Evolutionary conservation across 2,113 vertebrate species (phyloP), one percentile per base, ranked within the genome.

Genomic region (Peromyscus polionotus): DNA sequence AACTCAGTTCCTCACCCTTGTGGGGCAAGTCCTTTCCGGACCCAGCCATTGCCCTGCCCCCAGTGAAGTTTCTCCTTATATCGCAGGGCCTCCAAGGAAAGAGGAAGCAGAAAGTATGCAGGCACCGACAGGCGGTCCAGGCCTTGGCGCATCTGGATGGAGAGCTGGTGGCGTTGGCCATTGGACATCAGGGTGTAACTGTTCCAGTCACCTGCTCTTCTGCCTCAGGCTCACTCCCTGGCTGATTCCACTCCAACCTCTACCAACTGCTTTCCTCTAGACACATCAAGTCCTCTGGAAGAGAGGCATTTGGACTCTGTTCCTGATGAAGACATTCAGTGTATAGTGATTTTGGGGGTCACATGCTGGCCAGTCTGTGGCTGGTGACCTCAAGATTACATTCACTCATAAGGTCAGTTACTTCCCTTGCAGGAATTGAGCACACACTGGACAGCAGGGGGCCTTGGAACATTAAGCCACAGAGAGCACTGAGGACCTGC

Each of bases 41-140:
- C 45, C 36, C 11, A 36, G 5, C 48, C 63, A 67, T n/a, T 42
- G n/a, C 19, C 10, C 28, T 16, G 48, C 42, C 0, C 33, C 22
- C 8, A 16, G 12, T 28, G 48, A 31, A 7, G 7, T 5, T 45
- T 77, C 65, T 63, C n/a, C 9, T 48, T 4, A 2, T 1, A 81
- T 42, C 28, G 3, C 11, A 1, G 1, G n/a, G 14, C 24, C 73
- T 76, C 31, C 5, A 51, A 75, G 0, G 2, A 42, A 7, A 51
- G 76, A 68, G 24, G 54, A 42, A 39, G 33, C 28, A 39, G 48
- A 36, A 45, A 4, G 65, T 13, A 1, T 1, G 31, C 22, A 0
- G 0, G 0, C 1, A 7, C 0, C 19, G 65, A 6, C 39, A 9
- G 86, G 9, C 11, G 4, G 19, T 7, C 3, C 12, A 17, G 67